A percentile compares a stretch with the other conserved stretches of the same genome.
These are phyloP conservation scores for Dilophus febrilis DNA, from an alignment of 2,888 invertebrate species.

Conservation along the genomic window DNA sequence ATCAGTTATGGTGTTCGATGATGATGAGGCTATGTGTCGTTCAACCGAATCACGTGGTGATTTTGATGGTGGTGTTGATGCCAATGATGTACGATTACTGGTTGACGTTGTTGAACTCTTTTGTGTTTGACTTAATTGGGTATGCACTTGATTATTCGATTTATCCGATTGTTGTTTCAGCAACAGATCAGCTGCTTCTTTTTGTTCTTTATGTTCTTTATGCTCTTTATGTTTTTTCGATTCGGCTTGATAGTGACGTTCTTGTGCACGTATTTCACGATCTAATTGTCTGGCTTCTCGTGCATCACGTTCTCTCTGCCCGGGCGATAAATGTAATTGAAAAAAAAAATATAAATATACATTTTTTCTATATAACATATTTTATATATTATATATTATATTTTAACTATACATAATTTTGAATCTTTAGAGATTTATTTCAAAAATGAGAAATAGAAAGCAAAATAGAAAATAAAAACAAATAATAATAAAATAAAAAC, in stretches of 20 bases:
- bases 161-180: background rate
- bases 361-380: background rate
- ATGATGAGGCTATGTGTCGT: background rate
- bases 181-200: background rate
- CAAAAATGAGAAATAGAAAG: too few relatives aligned
- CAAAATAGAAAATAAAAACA: too few relatives aligned
- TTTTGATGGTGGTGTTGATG: constrained; percentile 5
- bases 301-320: constrained; percentile 27
- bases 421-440: too few relatives aligned
- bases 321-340: background rate
- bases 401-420: too few relatives aligned
- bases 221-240: constrained; percentile 6
- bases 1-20: background rate
- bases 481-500: too few relatives aligned
- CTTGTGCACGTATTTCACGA: constrained; percentile 21
- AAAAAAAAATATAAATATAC: background rate
- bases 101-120: background rate
- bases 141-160: constrained; percentile 2
- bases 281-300: constrained; percentile 29
- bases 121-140: constrained; percentile 3
- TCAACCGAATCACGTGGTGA: constrained; percentile 11
- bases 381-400: too few relatives aligned
- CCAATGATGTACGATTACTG: constrained; percentile 2
- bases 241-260: constrained; percentile 22
- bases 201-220: constrained; percentile 4